These are phyloP conservation scores for Aphelenchoides besseyi DNA, from an alignment of 1,140 invertebrate species.

Conservation along the genomic window DNA sequence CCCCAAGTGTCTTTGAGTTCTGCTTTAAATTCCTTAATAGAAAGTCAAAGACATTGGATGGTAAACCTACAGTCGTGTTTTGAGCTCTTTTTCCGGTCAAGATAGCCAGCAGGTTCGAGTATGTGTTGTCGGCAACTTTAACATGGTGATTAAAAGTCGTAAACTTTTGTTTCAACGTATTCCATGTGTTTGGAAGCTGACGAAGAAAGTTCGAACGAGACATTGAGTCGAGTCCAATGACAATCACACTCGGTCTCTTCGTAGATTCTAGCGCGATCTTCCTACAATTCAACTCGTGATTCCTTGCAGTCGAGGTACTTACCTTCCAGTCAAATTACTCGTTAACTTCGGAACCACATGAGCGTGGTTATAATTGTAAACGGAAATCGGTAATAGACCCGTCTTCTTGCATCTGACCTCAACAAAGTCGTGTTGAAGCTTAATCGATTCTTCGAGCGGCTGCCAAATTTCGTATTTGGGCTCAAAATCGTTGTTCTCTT, in stretches of 20 bases:
- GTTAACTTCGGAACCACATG: too few relatives aligned
- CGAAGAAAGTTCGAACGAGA: constrained; percentile 25
- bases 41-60: constrained; percentile 31
- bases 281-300: constrained; percentile 14
- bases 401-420: too few relatives aligned
- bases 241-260: constrained; percentile 26
- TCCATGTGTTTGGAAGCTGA: constrained; percentile 30
- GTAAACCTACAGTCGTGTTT: constrained; percentile 6
- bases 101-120: constrained; percentile 23
- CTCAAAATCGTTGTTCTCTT: constrained; percentile 24
- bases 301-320: too few relatives aligned
- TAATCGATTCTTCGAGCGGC: constrained; percentile 1
- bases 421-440: constrained; percentile 26
- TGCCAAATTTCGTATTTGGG: constrained; percentile 9
- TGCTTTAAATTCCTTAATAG: constrained; percentile 63
- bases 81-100: constrained; percentile 22
- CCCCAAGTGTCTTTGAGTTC: constrained; percentile 57
- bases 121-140: constrained; percentile 34
- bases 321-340: too few relatives aligned
- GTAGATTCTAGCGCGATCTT: constrained; percentile 3
- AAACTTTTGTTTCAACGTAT: constrained; percentile 8
- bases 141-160: constrained; percentile 24
- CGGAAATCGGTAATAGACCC: too few relatives aligned
- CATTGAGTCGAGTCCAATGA: constrained; percentile 35
- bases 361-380: too few relatives aligned